Evolutionary conservation across 2,888 invertebrate genomes (phyloP).

Genomic region (Ischnura elegans): DNA sequence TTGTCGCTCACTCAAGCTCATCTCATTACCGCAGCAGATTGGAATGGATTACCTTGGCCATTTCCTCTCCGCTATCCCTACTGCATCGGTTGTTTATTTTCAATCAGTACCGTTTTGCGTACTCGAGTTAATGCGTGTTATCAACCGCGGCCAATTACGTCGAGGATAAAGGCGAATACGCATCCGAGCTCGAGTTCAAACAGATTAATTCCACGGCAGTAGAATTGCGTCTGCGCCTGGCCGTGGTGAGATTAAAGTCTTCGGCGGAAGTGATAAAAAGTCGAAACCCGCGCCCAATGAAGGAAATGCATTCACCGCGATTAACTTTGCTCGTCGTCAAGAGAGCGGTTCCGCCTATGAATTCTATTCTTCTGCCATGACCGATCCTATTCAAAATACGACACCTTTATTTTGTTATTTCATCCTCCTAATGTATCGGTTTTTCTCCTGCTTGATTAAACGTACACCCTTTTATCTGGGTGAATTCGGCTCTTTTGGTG

Average conservation of each 20-base stretch:
- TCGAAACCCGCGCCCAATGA: neutral
- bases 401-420: too few species aligned
- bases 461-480: too few species aligned
- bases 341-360: neutral
- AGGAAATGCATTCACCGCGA: neutral
- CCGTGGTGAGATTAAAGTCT: neutral
- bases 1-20: neutral
- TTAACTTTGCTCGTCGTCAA: neutral
- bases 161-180: neutral
- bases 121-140: neutral
- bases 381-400: too few species aligned
- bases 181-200: neutral
- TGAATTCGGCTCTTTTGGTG: too few species aligned
- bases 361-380: too few species aligned
- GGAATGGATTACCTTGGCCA: neutral
- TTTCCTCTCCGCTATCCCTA: neutral
- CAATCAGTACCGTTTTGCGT: conserved; percentile 9
- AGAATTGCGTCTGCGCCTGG: neutral
- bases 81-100: neutral
- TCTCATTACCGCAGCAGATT: neutral
- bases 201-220: neutral
- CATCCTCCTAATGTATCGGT: too few species aligned
- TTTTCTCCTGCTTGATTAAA: too few species aligned
- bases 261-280: neutral
- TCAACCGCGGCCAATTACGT: neutral